Evolutionary conservation across 2,113 vertebrate species (phyloP).

Genomic region (Thinocorus orbignyianus): DNA sequence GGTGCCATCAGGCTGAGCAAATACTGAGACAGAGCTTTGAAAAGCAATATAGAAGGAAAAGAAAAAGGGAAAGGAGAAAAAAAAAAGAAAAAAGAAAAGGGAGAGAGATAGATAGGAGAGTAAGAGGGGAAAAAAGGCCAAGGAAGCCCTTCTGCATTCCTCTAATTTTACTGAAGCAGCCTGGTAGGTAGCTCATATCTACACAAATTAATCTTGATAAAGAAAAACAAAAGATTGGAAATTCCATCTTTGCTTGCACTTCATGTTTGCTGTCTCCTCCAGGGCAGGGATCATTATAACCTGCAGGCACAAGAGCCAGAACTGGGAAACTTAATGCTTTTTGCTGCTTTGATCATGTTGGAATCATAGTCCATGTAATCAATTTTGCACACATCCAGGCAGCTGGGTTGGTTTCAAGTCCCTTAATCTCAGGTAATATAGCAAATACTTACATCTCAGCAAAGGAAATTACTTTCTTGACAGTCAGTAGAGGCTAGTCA

Average conservation of each 20-base stretch:
- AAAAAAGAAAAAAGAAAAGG: too few relatives aligned
- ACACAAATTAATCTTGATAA: not conserved
- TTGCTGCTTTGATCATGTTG: not conserved
- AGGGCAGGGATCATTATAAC: not conserved
- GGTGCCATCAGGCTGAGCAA: not conserved
- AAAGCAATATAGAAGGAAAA: not conserved
- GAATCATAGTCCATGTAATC: not conserved
- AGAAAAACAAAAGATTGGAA: not conserved
- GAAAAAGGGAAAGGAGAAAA: not conserved
- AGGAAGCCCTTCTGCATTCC: not conserved
- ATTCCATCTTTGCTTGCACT: not conserved
- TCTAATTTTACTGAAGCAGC: not conserved
- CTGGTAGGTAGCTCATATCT: not conserved
- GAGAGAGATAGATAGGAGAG: not conserved
- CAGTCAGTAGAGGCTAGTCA: not conserved
- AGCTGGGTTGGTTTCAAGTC: not conserved
- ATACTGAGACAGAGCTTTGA: not conserved
- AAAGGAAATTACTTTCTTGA: conserved; percentile 28
- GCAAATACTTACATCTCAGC: not conserved
- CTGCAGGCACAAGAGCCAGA: not conserved
- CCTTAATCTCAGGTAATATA: not conserved
- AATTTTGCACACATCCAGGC: not conserved
- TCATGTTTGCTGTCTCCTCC: not conserved
- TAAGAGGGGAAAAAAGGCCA: not conserved
- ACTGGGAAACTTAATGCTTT: not conserved